A percentile compares a stretch with the other conserved stretches of the same genome.
Evolutionary conservation across 1,140 invertebrate genomes (phyloP).

Genomic region (Zaprionus lachaisei): DNA sequence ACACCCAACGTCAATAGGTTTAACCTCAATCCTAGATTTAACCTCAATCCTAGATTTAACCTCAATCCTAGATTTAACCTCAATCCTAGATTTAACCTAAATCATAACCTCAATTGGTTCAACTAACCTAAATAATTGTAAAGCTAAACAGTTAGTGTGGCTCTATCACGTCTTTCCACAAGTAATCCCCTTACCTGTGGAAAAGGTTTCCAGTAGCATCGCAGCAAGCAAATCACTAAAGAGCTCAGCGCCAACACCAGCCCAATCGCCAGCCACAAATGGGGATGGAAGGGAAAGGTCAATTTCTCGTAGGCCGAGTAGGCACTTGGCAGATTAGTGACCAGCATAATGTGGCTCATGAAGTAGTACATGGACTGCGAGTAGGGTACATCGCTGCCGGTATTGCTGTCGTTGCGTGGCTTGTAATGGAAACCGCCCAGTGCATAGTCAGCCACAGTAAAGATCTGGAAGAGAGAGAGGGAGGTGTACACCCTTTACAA

Average conservation of each 20-base stretch:
- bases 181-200: constrained; percentile 4
- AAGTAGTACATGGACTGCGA: constrained; percentile 74
- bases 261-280: constrained; percentile 55
- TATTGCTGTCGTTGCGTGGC: constrained; percentile 40
- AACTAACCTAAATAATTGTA: background rate
- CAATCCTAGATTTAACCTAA: background rate
- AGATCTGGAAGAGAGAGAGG: constrained; percentile 49
- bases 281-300: constrained; percentile 62
- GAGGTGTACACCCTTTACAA: background rate
- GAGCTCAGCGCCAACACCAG: constrained; percentile 43
- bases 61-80: background rate
- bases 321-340: constrained; percentile 66
- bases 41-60: too few species aligned
- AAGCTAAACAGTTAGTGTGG: background rate
- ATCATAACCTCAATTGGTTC: background rate
- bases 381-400: constrained; percentile 41
- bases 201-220: background rate
- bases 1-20: background rate
- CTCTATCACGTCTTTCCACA: too few species aligned
- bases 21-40: too few species aligned
- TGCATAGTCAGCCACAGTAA: constrained; percentile 63
- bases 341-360: constrained; percentile 75
- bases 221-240: constrained; percentile 13
- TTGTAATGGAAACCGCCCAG: constrained; percentile 76
- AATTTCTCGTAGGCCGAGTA: constrained; percentile 75